Conservation (phyloP, 1,140 invertebrate species). For the Nephila pilipes region DNA sequence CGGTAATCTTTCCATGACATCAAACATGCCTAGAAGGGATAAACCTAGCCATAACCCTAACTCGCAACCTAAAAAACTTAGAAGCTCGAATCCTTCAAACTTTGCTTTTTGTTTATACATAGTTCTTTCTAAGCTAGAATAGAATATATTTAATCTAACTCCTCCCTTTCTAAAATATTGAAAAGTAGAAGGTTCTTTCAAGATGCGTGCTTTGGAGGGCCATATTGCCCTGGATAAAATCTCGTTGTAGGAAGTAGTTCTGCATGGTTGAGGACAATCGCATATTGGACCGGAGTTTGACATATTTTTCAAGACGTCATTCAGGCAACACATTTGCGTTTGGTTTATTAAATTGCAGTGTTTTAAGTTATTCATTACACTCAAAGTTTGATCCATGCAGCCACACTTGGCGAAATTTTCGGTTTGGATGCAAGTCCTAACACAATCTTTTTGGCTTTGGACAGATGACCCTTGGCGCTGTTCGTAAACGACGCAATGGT, state of each 20-base stretch:
- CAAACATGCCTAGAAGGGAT: background rate
- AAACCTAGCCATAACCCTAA: conserved; percentile 30
- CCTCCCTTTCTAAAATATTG: background rate
- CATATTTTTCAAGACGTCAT: background rate
- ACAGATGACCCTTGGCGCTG: background rate
- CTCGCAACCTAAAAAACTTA: background rate
- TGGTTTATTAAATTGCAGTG: background rate
- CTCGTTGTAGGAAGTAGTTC: background rate
- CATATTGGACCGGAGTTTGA: background rate
- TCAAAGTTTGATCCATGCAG: conserved; percentile 15
- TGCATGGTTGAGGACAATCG: background rate
- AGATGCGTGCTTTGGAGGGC: background rate
- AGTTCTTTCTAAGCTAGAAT: background rate
- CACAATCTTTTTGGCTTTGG: background rate
- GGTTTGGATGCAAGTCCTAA: conserved; percentile 15
- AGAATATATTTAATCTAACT: background rate
- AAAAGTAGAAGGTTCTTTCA: background rate
- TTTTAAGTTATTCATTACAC: background rate
- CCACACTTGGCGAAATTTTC: background rate
- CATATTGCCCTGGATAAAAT: background rate
- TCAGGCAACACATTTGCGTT: background rate
- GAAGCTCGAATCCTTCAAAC: background rate
- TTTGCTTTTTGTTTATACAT: background rate
- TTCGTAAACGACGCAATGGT: conserved; percentile 5
- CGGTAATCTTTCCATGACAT: background rate